A percentile compares a stretch with the other conserved stretches of the same genome.
Conservation (phyloP, 2,888 invertebrate genomes). For the Zonitis immaculata region DNA sequence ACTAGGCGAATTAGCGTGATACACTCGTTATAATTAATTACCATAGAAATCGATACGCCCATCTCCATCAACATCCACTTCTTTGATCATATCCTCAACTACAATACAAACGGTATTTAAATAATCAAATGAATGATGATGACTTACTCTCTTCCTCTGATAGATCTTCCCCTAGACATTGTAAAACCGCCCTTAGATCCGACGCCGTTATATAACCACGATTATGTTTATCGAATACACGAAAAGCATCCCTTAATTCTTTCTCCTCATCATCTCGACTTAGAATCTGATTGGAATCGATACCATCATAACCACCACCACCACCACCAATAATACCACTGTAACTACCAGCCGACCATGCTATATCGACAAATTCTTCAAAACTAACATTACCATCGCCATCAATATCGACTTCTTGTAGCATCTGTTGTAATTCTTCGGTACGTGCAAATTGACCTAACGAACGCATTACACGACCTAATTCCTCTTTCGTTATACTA, state of each 20-base stretch:
- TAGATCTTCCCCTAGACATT: conserved; percentile 83
- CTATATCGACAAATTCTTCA: conserved; percentile 82
- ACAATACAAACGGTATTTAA: conserved; percentile 38
- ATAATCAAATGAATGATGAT: neutral
- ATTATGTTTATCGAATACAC: conserved; percentile 88
- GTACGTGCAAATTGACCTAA: conserved; percentile 82
- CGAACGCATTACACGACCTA: conserved; percentile 81
- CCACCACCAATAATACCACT: too few species aligned
- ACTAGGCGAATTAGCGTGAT: too few species aligned
- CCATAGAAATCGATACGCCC: conserved; percentile 92
- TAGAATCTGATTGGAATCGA: conserved; percentile 48
- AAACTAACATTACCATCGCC: conserved; percentile 83
- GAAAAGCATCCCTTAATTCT: conserved; percentile 78
- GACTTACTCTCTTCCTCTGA: conserved; percentile 84
- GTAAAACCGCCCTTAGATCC: conserved; percentile 79
- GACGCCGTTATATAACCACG: conserved; percentile 89
- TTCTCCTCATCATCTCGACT: conserved; percentile 80
- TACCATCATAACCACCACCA: too few species aligned
- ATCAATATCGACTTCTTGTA: conserved; percentile 61
- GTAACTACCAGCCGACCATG: conserved; percentile 47
- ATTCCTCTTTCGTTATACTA: conserved; percentile 80
- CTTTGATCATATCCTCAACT: conserved; percentile 97
- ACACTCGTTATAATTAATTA: too few species aligned
- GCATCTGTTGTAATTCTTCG: conserved; percentile 81
- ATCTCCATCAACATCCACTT: conserved; percentile 92